Evolutionary conservation across 2,797 vertebrate species (phyloP).

Genomic region (Sylvia borin): DNA sequence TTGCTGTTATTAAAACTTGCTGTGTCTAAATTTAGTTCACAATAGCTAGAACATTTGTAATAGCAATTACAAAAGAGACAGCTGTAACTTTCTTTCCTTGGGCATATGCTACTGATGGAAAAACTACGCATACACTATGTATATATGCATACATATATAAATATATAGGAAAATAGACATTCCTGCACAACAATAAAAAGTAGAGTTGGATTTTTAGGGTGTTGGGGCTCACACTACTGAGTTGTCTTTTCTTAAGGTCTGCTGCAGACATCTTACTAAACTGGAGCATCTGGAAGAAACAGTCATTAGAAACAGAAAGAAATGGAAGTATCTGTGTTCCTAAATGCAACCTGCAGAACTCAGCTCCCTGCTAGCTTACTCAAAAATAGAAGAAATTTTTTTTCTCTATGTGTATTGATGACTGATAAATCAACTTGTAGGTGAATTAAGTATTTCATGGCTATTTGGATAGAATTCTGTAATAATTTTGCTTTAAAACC

Average conservation of each 20-base stretch:
- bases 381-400: neutral
- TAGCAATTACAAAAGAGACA: neutral
- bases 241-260: neutral
- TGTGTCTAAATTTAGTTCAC: slow-evolving; percentile 23
- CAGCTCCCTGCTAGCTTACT: neutral
- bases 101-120: neutral
- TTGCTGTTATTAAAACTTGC: neutral
- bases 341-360: neutral
- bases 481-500: neutral
- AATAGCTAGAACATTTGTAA: neutral
- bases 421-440: neutral
- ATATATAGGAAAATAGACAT: neutral
- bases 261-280: neutral
- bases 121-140: neutral
- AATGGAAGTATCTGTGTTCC: neutral
- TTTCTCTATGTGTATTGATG: neutral
- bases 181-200: neutral
- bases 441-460: neutral
- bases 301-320: neutral
- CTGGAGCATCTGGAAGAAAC: neutral
- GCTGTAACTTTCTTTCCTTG: neutral
- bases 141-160: neutral
- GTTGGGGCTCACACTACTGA: neutral
- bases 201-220: neutral
- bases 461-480: neutral